Evolutionary conservation across 2,113 vertebrate species (phyloP), one percentile per base, ranked within the genome.

Genomic region (Oncorhynchus tshawytscha): DNA sequence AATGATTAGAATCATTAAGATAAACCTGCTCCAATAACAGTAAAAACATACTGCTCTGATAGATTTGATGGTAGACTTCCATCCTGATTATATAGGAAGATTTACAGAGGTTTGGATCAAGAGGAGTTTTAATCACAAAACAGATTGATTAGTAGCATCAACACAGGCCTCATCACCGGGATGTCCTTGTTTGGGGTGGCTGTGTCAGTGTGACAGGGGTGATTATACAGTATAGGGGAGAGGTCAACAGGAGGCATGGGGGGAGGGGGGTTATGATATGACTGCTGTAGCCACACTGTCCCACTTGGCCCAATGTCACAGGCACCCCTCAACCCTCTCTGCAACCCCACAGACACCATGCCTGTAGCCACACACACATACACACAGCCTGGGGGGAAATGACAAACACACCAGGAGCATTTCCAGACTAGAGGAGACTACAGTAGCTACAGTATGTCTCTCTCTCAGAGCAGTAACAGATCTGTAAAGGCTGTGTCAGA

Each of bases 111-210:
- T 6, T 6, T 27, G 3, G 48, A 20, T 51, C 18, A 67, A 77
- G 76, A 74, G 80, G 80, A 68, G 11, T 45, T 71, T 74, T 82
- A 83, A 86, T 85, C 84, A 84, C 80, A 75, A 84, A 84, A 85
- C 78, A 86, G 80, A 68, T 76, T 89, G 83, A 92, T 92, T 91
- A 91, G 85, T 78, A 73, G 81, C 85, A 89, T 87, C 86, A 89
- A 85, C 84, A 70, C 67, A 82, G 78, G 81, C 79, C 81, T 90
- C 51, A 78, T 84, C 77, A 82, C 27, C 6, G 71, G 65, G 31
- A 74, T 80, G 45, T 85, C 85, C 78, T 85, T 86, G 86, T 89
- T 85, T 84, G 86, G 11, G n/a, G 60, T 59, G 39, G 20, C 12
- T 3, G 22, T 84, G 85, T 84, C 86, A 82, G 87, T 85, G 81